Evolutionary conservation across 1,140 invertebrate species (phyloP).

Genomic region (Lethrus apterus): DNA sequence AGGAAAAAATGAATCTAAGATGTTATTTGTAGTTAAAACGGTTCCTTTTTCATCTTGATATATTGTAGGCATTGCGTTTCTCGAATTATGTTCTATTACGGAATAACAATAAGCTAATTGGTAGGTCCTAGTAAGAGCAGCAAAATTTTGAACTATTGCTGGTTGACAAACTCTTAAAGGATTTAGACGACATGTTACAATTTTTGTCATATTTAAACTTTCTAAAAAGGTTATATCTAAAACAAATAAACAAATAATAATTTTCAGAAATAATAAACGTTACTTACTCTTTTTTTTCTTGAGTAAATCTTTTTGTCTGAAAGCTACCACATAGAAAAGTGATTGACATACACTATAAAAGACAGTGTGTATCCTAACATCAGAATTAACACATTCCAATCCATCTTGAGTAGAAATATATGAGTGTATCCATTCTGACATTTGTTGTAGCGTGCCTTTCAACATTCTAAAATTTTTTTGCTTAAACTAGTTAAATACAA

Average conservation of each 20-base stretch:
- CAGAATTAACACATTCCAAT: constrained; percentile 43
- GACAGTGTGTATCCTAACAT: constrained; percentile 63
- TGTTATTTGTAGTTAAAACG: constrained; percentile 38
- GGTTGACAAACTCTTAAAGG: constrained; percentile 73
- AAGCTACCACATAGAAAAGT: constrained; percentile 84
- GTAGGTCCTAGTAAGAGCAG: constrained; percentile 73
- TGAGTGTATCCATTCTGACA: constrained; percentile 64
- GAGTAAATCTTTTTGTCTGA: constrained; percentile 77
- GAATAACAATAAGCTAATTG: constrained; percentile 89
- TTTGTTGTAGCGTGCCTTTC: constrained; percentile 53
- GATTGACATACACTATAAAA: constrained; percentile 88
- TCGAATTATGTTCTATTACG: constrained; percentile 77
- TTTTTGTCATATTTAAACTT: constrained; percentile 71
- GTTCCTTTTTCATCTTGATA: constrained; percentile 43
- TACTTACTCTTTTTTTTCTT: constrained; percentile 63
- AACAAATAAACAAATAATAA: constrained; percentile 35
- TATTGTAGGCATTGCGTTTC: constrained; percentile 54
- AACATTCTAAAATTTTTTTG: constrained; percentile 55
- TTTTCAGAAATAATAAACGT: constrained; percentile 11
- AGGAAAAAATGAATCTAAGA: constrained; percentile 67
- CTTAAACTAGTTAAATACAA: constrained; percentile 12
- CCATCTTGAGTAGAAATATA: constrained; percentile 61
- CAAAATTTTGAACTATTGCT: constrained; percentile 74
- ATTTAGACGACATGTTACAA: constrained; percentile 78
- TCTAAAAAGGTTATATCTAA: constrained; percentile 71